phyloP scores from a whole-genome alignment of 1,140 invertebrate genomes.

The Zaprionus camerounensis region DNA sequence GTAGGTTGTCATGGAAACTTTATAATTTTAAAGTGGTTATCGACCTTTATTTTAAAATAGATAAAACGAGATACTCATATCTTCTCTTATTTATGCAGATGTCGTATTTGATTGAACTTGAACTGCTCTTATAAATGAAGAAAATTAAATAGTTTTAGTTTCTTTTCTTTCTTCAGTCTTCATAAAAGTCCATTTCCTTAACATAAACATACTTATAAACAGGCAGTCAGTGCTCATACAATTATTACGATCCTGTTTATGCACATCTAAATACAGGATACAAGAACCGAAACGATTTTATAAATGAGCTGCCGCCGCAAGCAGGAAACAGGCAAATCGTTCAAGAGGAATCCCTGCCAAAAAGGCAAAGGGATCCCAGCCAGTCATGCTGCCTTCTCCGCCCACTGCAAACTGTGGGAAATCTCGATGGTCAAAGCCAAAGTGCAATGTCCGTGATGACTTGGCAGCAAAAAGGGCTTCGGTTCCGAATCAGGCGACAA shows the following conservation, averaged over 20 bases:
- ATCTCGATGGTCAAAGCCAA: conserved; percentile 80
- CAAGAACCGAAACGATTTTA: conserved; percentile 53
- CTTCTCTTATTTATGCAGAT: neutral
- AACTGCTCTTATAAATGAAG: no score
- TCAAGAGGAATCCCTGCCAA: conserved; percentile 55
- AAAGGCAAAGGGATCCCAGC: conserved; percentile 35
- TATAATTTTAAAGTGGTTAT: no score
- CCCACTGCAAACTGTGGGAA: conserved; percentile 13
- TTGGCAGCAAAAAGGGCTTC: conserved; percentile 59
- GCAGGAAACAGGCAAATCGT: conserved; percentile 67
- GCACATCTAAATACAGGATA: conserved; percentile 16
- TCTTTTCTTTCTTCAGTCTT: no score
- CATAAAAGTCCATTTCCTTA: neutral
- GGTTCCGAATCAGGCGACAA: conserved; percentile 62
- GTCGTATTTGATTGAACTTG: neutral
- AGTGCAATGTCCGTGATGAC: conserved; percentile 81
- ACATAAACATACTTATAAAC: neutral
- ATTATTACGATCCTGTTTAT: neutral
- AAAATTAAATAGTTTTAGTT: no score
- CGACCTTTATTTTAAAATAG: no score
- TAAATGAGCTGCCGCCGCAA: conserved; percentile 72
- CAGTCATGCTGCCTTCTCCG: neutral
- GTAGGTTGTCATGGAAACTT: neutral
- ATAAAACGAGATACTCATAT: no score
- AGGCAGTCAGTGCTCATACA: neutral